Conservation (phyloP, 2,797 vertebrate genomes). For the Sebastes trivittatus region DNA sequence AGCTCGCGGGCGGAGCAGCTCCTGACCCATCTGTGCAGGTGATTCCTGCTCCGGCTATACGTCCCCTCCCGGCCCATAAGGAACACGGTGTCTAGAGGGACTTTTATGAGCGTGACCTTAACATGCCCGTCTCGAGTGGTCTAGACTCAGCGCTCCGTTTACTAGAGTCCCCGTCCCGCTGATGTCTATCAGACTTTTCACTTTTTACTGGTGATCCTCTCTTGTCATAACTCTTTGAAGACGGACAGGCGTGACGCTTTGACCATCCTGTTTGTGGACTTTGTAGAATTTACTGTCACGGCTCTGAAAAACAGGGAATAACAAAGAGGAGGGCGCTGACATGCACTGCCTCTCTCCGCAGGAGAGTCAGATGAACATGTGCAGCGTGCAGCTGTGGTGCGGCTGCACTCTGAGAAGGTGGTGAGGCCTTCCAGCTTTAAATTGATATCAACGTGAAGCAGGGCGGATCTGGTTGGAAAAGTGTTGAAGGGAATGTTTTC, state of each 20-base stretch:
- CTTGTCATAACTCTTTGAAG: conserved; percentile 64
- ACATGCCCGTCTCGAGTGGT: conserved; percentile 70
- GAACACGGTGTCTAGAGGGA: conserved; percentile 31
- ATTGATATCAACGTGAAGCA: conserved; percentile 8
- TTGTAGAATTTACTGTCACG: conserved; percentile 53
- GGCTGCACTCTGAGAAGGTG: conserved; percentile 35
- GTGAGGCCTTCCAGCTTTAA: conserved; percentile 20
- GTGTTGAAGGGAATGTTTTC: neutral
- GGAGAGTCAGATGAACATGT: conserved; percentile 33
- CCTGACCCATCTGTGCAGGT: conserved; percentile 65
- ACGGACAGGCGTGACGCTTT: conserved; percentile 8
- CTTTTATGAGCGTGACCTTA: conserved; percentile 76
- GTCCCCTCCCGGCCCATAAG: conserved; percentile 50
- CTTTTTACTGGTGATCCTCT: conserved; percentile 49
- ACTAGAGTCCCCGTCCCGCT: conserved; percentile 54
- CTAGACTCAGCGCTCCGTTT: conserved; percentile 64
- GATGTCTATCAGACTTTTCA: conserved; percentile 54
- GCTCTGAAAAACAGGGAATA: conserved; percentile 33
- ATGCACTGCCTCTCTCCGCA: conserved; percentile 23
- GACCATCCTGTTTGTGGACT: conserved; percentile 34
- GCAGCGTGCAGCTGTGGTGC: conserved; percentile 47
- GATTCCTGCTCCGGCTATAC: conserved; percentile 38
- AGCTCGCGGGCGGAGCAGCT: conserved; percentile 19
- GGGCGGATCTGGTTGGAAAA: neutral
- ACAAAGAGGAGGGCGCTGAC: conserved; percentile 26